Evolutionary conservation across 2,797 vertebrate species (phyloP).

Genomic region (Thaleichthys pacificus): DNA sequence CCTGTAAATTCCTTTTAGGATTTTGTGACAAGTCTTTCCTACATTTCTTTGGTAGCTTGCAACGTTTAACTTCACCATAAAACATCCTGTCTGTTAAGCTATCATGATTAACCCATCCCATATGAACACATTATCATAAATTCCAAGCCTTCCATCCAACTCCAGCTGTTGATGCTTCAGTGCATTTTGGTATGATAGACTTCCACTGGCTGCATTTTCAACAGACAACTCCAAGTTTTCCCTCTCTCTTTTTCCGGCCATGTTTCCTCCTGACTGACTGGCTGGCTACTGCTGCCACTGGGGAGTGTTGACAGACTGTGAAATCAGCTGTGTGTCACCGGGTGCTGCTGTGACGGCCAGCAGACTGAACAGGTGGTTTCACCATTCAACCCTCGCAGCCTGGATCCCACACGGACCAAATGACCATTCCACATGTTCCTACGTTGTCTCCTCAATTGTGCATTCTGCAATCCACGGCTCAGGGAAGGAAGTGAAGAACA

Average conservation of each 20-base stretch:
- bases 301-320: conserved; percentile 25
- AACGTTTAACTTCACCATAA: too few species aligned
- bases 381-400: conserved; percentile 28
- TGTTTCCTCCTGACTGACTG: not conserved
- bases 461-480: conserved; percentile 12
- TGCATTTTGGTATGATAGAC: too few species aligned
- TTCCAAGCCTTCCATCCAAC: too few species aligned
- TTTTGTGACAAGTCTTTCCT: too few species aligned
- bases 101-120: too few species aligned
- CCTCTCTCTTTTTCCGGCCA: not conserved
- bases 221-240: not conserved
- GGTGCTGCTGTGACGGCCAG: conserved; percentile 21
- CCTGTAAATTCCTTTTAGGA: too few species aligned
- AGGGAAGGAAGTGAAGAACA: conserved; percentile 17
- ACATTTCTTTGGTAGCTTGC: too few species aligned
- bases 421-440: conserved; percentile 41
- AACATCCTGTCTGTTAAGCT: too few species aligned
- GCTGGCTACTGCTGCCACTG: conserved; percentile 12
- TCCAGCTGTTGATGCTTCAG: too few species aligned
- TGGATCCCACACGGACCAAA: conserved; percentile 32
- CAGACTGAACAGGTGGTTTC: conserved; percentile 46
- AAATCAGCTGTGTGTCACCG: conserved; percentile 12
- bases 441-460: conserved; percentile 4
- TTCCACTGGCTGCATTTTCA: conserved; percentile 1
- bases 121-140: too few species aligned